Base-by-base conservation (phyloP, 2,113 vertebrate species). In the Aptenodytes patagonicus region DNA sequence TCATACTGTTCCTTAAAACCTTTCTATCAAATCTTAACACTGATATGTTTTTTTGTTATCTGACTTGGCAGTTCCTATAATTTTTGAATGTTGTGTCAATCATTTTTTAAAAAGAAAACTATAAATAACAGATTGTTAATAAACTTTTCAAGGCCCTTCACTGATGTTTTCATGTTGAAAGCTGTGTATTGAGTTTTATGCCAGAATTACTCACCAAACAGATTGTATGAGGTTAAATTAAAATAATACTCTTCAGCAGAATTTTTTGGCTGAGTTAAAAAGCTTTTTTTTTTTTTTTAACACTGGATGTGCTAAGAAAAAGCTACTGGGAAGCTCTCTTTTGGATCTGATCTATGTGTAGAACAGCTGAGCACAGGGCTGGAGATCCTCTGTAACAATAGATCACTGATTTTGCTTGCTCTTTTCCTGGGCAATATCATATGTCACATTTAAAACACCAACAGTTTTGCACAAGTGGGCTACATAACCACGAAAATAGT, bases 111-210 rank as follows among this genome's bases (percentile, higher is more conserved):
- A 87, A 85, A 65, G 34, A 71, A 86, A 65, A 72, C 83, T 83
- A 86, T 79, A 96, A 97, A 97, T 97, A 97, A 83, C 78, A 93
- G 89, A 83, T 93, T 95, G 94, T 96, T 95, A 96, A 97, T 91
- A 94, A 96, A 96, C 93, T 95, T 96, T 94, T 85, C 66, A 83
- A 85, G 87, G 75, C 93, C 94, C 10, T 88, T 93, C 25, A 42
- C 75, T 95, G 94, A 79, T 96, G 89, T 95, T 97, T 96, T 93
- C 64, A 66, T 92, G 70, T 69, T 94, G 81, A 95, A 95, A 96
- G 78, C 73, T 85, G 66, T 62, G n/a, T 80, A 58, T 70, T 90
- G 79, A 89, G 52, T 70, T 95, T 92, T 76, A 20, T 93, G 95
- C 89, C 93, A 93, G 77, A 72, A 95, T 95, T 95, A 95, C 83